Conservation (phyloP, 37 sponge, comb jelly and placozoan genomes). For the Bolinopsis microptera region DNA sequence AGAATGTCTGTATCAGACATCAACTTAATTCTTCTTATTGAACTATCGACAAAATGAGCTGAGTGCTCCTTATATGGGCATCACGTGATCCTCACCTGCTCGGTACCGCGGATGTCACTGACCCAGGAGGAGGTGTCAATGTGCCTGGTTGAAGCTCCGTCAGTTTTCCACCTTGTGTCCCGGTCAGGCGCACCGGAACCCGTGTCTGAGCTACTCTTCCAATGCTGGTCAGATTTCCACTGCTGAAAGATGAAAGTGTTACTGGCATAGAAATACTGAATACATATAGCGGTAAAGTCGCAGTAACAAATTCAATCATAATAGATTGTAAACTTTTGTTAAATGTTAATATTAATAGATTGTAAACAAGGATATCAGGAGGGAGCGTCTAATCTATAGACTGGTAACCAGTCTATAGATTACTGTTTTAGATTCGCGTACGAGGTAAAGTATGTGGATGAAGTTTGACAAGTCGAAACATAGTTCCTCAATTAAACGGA, state of each 20-base stretch:
- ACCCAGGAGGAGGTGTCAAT: neutral
- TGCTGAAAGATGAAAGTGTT: neutral
- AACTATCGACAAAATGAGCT: no score
- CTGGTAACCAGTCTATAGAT: no score
- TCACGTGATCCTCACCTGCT: slow-evolving; percentile 28
- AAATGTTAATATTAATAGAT: no score
- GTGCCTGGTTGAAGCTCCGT: neutral
- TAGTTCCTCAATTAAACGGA: neutral
- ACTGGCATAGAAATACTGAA: no score
- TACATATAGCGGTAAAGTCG: no score
- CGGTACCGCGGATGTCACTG: slow-evolving; percentile 11
- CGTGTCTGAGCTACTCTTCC: neutral
- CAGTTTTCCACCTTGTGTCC: neutral
- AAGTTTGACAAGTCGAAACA: neutral
- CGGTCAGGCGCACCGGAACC: neutral
- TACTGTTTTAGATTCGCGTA: neutral
- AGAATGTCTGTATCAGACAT: no score
- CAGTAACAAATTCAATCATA: no score
- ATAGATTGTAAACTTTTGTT: no score
- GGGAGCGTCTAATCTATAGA: no score
- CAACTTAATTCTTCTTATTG: no score
- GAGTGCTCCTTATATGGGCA: no score
- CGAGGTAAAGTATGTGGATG: neutral
- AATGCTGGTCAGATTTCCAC: neutral
- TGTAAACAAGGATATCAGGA: no score